These are phyloP conservation scores for Gopherus flavomarginatus DNA, from an alignment of 2,113 vertebrate species.

Conservation along the genomic window DNA sequence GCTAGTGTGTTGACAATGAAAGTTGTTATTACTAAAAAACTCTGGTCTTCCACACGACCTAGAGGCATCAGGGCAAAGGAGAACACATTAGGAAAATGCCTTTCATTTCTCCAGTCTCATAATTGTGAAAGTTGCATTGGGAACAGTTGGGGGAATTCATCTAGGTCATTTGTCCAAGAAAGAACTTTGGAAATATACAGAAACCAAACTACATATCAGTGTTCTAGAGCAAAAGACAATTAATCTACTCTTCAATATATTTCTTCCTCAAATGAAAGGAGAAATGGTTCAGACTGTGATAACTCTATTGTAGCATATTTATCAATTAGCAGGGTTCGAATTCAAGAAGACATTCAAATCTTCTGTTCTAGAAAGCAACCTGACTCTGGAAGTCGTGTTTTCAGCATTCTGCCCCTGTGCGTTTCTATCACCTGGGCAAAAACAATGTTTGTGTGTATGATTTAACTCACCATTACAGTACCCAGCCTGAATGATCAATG, in stretches of 20 bases:
- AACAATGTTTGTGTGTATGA: fast-evolving
- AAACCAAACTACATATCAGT: neutral
- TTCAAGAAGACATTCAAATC: neutral
- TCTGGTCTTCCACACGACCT: neutral
- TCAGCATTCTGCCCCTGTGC: neutral
- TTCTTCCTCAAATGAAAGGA: neutral
- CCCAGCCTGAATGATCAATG: neutral
- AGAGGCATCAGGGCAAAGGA: neutral
- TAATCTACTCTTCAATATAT: neutral
- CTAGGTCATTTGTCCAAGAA: neutral
- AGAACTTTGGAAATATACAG: neutral
- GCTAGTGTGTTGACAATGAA: neutral
- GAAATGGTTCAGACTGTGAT: neutral
- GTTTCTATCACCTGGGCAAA: neutral
- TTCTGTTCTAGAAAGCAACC: neutral
- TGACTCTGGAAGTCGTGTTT: neutral
- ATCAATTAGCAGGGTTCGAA: neutral
- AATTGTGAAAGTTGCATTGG: neutral
- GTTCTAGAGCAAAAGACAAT: neutral
- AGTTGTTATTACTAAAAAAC: neutral
- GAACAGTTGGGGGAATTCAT: neutral
- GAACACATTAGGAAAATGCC: neutral
- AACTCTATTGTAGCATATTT: neutral
- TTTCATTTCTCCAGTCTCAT: neutral
- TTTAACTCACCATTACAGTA: neutral